Evolutionary conservation across 2,113 vertebrate species (phyloP).

Genomic region (Hipposideros armiger): DNA sequence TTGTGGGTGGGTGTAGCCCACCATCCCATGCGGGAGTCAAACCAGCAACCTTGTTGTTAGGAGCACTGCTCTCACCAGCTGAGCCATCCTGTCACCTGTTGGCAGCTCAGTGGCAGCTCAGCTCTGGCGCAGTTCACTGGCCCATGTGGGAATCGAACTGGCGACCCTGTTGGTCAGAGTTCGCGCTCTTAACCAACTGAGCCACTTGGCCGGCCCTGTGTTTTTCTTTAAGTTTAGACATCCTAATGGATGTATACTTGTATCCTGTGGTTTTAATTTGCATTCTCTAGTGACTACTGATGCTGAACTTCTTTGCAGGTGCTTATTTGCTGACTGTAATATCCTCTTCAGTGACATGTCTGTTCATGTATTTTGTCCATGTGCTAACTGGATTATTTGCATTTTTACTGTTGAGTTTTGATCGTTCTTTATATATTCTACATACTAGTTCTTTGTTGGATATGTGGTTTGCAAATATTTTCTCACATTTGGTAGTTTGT

Average conservation of each 20-base stretch:
- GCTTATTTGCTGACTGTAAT: background rate
- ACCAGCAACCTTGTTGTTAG: too few relatives aligned
- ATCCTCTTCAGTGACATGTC: slow-evolving; percentile 12
- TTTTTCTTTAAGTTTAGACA: background rate
- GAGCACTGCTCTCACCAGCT: too few relatives aligned
- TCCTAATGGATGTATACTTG: background rate
- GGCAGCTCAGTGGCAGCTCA: too few relatives aligned
- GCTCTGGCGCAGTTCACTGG: too few relatives aligned
- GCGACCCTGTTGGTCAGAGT: too few relatives aligned
- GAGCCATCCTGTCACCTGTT: too few relatives aligned
- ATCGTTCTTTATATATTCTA: slow-evolving; percentile 45
- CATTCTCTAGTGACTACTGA: slow-evolving; percentile 11
- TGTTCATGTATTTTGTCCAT: background rate
- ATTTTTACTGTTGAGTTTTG: slow-evolving; percentile 24
- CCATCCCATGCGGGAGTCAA: too few relatives aligned
- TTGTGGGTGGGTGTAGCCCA: too few relatives aligned
- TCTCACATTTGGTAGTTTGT: slow-evolving; percentile 7
- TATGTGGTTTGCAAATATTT: slow-evolving; percentile 49
- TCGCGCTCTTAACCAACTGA: too few relatives aligned
- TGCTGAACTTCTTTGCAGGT: slow-evolving; percentile 27
- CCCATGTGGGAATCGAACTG: too few relatives aligned
- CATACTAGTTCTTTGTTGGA: background rate
- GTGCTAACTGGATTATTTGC: slow-evolving; percentile 35
- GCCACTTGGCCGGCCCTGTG: background rate
- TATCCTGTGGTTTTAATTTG: slow-evolving; percentile 43